phyloP scores from a whole-genome alignment of 2,113 vertebrate genomes.

The Eira barbara region DNA sequence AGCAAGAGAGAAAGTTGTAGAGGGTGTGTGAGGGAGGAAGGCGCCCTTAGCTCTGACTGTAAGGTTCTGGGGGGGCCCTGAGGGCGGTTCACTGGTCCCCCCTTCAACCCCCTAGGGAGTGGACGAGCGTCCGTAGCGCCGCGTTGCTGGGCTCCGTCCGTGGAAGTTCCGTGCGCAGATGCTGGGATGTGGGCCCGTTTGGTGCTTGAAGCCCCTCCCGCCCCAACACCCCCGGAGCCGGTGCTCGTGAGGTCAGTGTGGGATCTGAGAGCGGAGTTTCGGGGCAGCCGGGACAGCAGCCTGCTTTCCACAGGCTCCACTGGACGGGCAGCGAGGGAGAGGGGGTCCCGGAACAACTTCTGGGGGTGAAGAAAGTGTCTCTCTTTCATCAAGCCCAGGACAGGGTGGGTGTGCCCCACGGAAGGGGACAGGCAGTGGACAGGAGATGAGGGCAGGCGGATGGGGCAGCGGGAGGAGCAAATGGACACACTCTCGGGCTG shows the following conservation, averaged over 20 bases:
- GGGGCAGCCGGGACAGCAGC: fast-evolving
- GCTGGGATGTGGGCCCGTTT: neutral
- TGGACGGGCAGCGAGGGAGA: fast-evolving
- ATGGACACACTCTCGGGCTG: neutral
- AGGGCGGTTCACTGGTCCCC: fast-evolving
- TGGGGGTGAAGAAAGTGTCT: fast-evolving
- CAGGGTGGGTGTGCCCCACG: neutral
- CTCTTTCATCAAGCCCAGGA: neutral
- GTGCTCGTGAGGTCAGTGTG: neutral
- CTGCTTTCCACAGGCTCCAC: fast-evolving
- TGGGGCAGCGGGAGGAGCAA: fast-evolving
- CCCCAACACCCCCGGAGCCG: neutral
- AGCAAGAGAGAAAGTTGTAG: neutral
- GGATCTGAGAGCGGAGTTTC: neutral
- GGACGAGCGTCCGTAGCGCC: fast-evolving
- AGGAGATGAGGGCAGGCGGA: neutral
- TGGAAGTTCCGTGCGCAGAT: fast-evolving
- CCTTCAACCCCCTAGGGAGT: too few species aligned
- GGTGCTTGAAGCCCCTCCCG: neutral
- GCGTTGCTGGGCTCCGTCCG: fast-evolving
- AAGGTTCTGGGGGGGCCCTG: too few species aligned
- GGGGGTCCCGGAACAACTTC: neutral
- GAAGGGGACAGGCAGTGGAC: neutral
- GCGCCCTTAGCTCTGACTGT: fast-evolving
- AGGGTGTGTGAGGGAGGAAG: neutral